phyloP scores from a whole-genome alignment of 2,888 invertebrate species.

The Tetragnatha montana region DNA sequence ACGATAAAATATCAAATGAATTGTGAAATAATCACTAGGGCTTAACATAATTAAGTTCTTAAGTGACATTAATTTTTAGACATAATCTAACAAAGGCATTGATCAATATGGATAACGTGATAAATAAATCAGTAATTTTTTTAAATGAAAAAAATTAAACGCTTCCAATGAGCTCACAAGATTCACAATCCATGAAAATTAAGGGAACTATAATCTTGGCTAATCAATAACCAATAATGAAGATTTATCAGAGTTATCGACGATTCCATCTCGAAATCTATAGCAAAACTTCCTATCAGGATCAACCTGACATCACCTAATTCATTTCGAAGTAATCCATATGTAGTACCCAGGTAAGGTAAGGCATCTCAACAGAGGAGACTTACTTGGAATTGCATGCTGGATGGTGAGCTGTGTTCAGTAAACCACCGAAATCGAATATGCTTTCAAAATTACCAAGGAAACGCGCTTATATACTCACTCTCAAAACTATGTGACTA shows the following conservation, averaged over 20 bases:
- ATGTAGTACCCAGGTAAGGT: neutral
- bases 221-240: too few relatives aligned
- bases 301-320: neutral
- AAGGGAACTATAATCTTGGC: too few relatives aligned
- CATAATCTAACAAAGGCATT: too few relatives aligned
- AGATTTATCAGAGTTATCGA: neutral
- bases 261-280: neutral
- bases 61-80: too few relatives aligned
- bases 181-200: too few relatives aligned
- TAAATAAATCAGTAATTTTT: too few relatives aligned
- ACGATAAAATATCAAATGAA: too few relatives aligned
- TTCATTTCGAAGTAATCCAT: neutral
- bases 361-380: neutral
- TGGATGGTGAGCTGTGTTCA: slow-evolving; percentile 22
- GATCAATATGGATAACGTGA: too few relatives aligned
- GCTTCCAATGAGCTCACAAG: too few relatives aligned
- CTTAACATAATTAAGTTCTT: too few relatives aligned
- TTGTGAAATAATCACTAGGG: too few relatives aligned
- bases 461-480: slow-evolving; percentile 62
- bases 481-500: slow-evolving; percentile 55
- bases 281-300: neutral
- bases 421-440: slow-evolving; percentile 37
- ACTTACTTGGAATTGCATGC: slow-evolving; percentile 56
- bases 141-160: too few relatives aligned
- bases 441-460: slow-evolving; percentile 24